Percentiles rank a stretch among this genome's conserved stretches.
These are phyloP conservation scores for Myocastor coypus DNA, from an alignment of 2,113 vertebrate species.

Conservation along the genomic window DNA sequence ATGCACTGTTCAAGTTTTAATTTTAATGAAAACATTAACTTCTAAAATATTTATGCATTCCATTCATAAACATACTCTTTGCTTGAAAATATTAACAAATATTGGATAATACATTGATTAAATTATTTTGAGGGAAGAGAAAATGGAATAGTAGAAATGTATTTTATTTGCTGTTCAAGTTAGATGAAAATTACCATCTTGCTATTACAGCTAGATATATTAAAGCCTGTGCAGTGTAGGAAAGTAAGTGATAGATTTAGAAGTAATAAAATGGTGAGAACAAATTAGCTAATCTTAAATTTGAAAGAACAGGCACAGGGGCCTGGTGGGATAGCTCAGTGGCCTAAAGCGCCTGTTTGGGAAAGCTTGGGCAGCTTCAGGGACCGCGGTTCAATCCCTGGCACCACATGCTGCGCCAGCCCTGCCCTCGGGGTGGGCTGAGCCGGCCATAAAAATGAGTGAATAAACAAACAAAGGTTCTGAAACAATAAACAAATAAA, in stretches of 20 bases:
- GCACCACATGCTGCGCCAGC: too few species aligned
- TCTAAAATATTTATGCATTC: background rate
- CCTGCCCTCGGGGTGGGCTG: too few species aligned
- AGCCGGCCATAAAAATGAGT: too few species aligned
- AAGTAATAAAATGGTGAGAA: background rate
- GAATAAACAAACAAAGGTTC: too few species aligned
- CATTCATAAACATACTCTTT: background rate
- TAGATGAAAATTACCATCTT: constrained; percentile 6
- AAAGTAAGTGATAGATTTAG: background rate
- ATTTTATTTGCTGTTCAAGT: background rate
- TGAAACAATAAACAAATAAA: too few species aligned
- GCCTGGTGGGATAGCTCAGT: too few species aligned
- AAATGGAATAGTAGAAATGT: background rate
- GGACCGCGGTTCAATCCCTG: too few species aligned
- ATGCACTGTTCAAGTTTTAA: background rate
- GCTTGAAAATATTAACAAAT: background rate
- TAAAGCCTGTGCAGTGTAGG: background rate
- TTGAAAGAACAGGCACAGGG: background rate
- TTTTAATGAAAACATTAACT: constrained; percentile 27
- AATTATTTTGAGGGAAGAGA: background rate
- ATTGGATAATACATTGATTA: background rate
- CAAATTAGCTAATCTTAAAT: background rate
- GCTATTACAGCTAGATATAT: background rate
- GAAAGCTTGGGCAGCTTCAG: too few species aligned
- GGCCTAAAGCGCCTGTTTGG: too few species aligned